Conservation (phyloP, 2,888 invertebrate species). For the Baccha elongata region DNA sequence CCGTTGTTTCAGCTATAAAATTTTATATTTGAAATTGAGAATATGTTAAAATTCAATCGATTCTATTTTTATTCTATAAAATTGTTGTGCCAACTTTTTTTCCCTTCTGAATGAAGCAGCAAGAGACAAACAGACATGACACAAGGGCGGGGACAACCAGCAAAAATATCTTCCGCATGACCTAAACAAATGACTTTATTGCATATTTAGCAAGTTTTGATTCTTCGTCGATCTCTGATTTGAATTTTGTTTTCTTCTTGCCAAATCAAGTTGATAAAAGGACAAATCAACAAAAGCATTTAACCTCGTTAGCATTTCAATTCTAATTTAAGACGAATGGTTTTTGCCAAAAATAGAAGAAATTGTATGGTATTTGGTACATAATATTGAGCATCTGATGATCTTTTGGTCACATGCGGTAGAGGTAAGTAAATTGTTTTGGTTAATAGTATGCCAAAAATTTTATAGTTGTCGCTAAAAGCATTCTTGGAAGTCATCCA, state of each 20-base stretch:
- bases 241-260: constrained; percentile 17
- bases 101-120: constrained; percentile 7
- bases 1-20: constrained; percentile 38
- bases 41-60: constrained; percentile 41
- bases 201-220: constrained; percentile 54
- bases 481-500: constrained; percentile 46
- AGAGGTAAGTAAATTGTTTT: not conserved
- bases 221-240: constrained; percentile 10
- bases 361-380: constrained; percentile 15
- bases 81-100: constrained; percentile 38
- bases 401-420: constrained; percentile 58
- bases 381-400: constrained; percentile 53
- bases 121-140: not conserved
- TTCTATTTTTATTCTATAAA: not conserved
- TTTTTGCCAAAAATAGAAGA: constrained; percentile 48
- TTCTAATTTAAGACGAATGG: constrained; percentile 68
- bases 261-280: constrained; percentile 47
- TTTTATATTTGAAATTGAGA: constrained; percentile 45
- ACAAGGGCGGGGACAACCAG: not conserved
- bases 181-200: constrained; percentile 57
- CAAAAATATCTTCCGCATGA: constrained; percentile 60
- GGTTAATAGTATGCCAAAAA: constrained; percentile 16
- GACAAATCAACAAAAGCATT: constrained; percentile 64
- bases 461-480: constrained; percentile 33
- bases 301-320: constrained; percentile 71